A percentile compares a stretch with the other conserved stretches of the same genome.
These are phyloP conservation scores for Macropus fuliginosus DNA, from an alignment of 2,797 vertebrate species.

Conservation along the genomic window DNA sequence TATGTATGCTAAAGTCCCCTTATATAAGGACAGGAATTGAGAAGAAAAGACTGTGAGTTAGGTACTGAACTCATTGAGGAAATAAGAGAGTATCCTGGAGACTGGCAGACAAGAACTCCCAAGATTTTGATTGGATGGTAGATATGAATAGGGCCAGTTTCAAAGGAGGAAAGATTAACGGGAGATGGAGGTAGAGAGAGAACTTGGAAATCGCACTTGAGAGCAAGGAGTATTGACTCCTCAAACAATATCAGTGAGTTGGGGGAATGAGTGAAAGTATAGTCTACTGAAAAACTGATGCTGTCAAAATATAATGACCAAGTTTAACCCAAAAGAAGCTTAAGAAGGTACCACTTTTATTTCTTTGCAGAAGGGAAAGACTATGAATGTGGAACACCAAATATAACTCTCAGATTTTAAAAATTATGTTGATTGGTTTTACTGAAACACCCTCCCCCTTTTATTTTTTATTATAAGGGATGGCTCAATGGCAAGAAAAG, in stretches of 20 bases:
- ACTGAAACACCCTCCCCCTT: not conserved
- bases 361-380: not conserved
- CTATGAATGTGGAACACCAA: not conserved
- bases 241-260: not conserved
- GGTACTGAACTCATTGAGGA: not conserved
- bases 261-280: not conserved
- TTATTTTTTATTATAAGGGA: not conserved
- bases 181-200: not conserved
- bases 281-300: not conserved
- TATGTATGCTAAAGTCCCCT: too few relatives aligned
- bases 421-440: not conserved
- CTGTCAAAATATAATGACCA: not conserved
- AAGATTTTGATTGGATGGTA: not conserved
- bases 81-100: not conserved
- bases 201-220: not conserved
- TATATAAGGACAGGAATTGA: too few relatives aligned
- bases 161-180: not conserved
- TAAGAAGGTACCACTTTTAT: not conserved
- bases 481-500: not conserved
- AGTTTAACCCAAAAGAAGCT: not conserved
- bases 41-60: too few relatives aligned
- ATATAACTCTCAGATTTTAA: not conserved
- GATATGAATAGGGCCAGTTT: not conserved
- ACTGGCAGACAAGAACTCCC: not conserved
- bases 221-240: not conserved